Conservation (phyloP, 2,888 invertebrate genomes). For the Dioctria linearis region DNA sequence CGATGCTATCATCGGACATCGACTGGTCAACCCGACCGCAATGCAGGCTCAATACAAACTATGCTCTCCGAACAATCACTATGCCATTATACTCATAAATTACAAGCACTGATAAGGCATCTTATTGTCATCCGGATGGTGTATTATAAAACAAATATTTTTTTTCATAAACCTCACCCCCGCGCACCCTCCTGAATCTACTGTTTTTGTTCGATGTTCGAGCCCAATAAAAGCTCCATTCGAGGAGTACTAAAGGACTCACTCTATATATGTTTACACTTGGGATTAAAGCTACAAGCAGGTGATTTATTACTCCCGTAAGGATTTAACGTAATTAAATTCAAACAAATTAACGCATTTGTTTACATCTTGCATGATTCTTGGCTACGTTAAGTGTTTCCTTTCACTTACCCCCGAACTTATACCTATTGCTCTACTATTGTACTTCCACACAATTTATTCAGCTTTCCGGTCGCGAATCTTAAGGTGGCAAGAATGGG, state of each 20-base stretch:
- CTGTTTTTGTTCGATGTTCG: neutral
- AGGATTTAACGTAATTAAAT: conserved; percentile 62
- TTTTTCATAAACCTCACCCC: conserved; percentile 25
- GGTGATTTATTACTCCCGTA: conserved; percentile 62
- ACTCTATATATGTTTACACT: neutral
- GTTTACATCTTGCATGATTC: conserved; percentile 50
- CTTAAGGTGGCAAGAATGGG: neutral
- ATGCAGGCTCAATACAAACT: neutral
- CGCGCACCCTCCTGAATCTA: neutral
- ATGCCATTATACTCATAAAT: conserved; percentile 31
- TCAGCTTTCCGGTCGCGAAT: neutral
- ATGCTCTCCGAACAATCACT: conserved; percentile 40
- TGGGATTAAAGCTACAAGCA: conserved; percentile 33
- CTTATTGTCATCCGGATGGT: conserved; percentile 38
- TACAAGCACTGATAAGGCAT: conserved; percentile 44
- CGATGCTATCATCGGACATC: conserved; percentile 10
- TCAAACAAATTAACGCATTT: conserved; percentile 62
- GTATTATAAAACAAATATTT: conserved; percentile 32
- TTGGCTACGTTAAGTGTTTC: conserved; percentile 13
- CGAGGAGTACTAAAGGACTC: neutral
- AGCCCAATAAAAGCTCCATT: conserved; percentile 3
- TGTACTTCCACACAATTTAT: neutral
- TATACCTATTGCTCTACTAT: neutral
- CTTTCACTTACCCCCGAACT: neutral
- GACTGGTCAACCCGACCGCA: neutral